Base-by-base conservation (phyloP, 2,888 invertebrate genomes). In the Lasioglossum lativentre region DNA sequence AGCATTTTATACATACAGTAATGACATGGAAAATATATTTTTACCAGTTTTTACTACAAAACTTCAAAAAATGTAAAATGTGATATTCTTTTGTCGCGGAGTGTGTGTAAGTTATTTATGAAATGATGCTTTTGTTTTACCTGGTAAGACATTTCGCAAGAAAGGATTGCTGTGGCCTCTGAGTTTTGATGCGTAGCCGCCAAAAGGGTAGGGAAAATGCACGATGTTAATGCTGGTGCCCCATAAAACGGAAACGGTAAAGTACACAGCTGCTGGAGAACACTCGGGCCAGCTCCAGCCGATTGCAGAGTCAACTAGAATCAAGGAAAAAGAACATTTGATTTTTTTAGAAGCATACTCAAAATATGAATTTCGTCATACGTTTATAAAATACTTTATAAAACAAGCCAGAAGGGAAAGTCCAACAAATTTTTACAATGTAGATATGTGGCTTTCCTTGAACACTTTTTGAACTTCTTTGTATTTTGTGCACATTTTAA, bases 171-270 rank as follows among this genome's bases (percentile, higher is more conserved):
- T n/a, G 96, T 96, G 89, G 98, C 98, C 86, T 97, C 96, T 5
- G 96, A 95, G 92, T 97, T 97, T 73, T 96, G 94, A 93, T 96
- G 95, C 93, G 97, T 96, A 94, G 96, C 96, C 40, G 98, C 97
- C 82, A 98, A 96, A 70, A 98, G 96, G 0, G 98, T 98, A 0
- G 98, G 98, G 95, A 98, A 97, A 77, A 98, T 96, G 77, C 97
- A 96, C 87, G 96, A 96, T 82, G 97, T 97, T 88, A 98, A 96
- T 2, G 95, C 94, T 45, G 97, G 96, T 82, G 98, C 97, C 73
- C 97, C 97, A 95, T 98, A 97, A 96, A 98, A 98, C 91, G 97
- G 97, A 92, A 98, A 98, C 0, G 98, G 98, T 90, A 98, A 95
- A 0, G 96, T 97, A 95, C 98, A 98, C 71, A 99, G 96, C 92